Conservation (phyloP, 2,797 vertebrate species). For the Girardinus metallicus region DNA sequence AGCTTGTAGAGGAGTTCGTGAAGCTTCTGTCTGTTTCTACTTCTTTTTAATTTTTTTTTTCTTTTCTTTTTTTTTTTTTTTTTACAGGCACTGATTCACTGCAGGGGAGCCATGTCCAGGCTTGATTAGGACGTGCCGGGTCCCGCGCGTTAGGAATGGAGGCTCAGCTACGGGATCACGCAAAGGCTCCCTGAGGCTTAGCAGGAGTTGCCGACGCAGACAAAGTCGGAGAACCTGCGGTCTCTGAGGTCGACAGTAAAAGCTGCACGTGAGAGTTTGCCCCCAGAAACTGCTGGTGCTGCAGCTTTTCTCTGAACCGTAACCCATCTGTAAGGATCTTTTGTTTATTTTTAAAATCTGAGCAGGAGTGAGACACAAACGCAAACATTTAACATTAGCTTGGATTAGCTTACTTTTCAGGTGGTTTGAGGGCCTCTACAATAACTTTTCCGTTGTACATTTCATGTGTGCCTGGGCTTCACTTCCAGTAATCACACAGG, state of each 20-base stretch:
- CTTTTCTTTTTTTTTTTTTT: not conserved
- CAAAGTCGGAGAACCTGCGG: slow-evolving; percentile 59
- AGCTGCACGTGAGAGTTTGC: slow-evolving; percentile 53
- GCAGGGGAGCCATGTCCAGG: slow-evolving; percentile 72
- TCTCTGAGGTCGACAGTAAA: slow-evolving; percentile 59
- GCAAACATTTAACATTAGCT: not conserved
- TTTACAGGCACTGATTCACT: slow-evolving; percentile 63
- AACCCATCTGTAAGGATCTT: slow-evolving; percentile 40
- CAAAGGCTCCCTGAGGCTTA: slow-evolving; percentile 66
- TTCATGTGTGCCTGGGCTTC: not conserved
- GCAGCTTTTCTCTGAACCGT: slow-evolving; percentile 48
- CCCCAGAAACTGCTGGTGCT: slow-evolving; percentile 61
- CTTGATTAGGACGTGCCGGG: slow-evolving; percentile 70
- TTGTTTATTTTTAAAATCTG: not conserved
- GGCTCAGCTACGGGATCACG: slow-evolving; percentile 65
- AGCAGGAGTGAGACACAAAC: not conserved
- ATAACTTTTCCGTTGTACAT: slow-evolving; percentile 42
- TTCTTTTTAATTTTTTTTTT: not conserved
- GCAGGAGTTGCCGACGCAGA: slow-evolving; percentile 68
- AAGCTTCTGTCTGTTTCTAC: slow-evolving; percentile 27
- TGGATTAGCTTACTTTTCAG: slow-evolving; percentile 34
- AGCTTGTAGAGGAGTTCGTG: slow-evolving; percentile 70
- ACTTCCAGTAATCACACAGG: not conserved
- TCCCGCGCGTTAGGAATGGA: slow-evolving; percentile 44
- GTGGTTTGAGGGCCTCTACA: not conserved